Percentiles rank a stretch among this genome's conserved stretches.
Conservation (phyloP, 2,888 invertebrate species). For the Zaprionus bogoriensis region DNA sequence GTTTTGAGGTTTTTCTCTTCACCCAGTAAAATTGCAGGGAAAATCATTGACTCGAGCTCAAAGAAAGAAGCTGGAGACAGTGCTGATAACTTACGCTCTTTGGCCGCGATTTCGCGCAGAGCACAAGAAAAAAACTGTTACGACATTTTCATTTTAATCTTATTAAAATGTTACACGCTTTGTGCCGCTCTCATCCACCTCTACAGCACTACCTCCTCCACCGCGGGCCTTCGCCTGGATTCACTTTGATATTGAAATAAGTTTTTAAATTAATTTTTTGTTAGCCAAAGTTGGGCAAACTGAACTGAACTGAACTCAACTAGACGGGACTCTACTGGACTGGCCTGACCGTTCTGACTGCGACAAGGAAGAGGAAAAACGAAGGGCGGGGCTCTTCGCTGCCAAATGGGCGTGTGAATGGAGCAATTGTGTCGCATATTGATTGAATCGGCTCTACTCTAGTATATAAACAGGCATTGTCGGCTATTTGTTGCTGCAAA, state of each 20-base stretch:
- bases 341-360: background rate
- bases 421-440: constrained; percentile 71
- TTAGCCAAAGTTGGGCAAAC: constrained; percentile 60
- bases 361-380: background rate
- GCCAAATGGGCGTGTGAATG: constrained; percentile 75
- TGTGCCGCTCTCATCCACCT: constrained; percentile 28
- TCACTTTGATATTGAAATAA: constrained; percentile 74
- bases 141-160: constrained; percentile 78
- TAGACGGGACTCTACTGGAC: constrained; percentile 26
- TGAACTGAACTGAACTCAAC: constrained; percentile 43
- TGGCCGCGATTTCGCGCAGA: constrained; percentile 39
- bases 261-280: constrained; percentile 77
- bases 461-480: constrained; percentile 63
- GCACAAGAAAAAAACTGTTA: constrained; percentile 56
- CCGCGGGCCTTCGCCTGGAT: constrained; percentile 11
- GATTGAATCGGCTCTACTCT: constrained; percentile 61
- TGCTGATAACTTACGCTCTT: constrained; percentile 16
- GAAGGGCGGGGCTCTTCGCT: background rate
- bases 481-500: constrained; percentile 70
- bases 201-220: background rate
- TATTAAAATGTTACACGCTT: constrained; percentile 73
- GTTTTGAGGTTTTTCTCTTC: too few relatives aligned
- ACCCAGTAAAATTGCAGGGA: background rate
- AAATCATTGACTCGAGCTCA: constrained; percentile 1
- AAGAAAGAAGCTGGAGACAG: background rate